Percentiles rank a stretch among this genome's conserved stretches.
phyloP scores from a whole-genome alignment of 2,797 vertebrate species.

The Catharus ustulatus region DNA sequence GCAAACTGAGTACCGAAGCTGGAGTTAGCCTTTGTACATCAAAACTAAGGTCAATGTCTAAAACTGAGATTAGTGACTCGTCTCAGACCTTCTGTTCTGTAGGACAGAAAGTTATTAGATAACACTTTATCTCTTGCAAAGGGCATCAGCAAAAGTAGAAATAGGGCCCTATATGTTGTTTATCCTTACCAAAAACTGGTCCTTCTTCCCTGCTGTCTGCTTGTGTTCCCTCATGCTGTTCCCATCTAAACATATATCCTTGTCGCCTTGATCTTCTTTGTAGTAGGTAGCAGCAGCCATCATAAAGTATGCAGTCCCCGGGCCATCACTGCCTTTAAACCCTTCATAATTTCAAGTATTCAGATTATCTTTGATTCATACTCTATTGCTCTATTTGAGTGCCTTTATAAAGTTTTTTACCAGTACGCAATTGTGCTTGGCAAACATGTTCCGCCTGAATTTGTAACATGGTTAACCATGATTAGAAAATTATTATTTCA shows the following conservation, averaged over 20 bases:
- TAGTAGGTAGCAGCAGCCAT: neutral
- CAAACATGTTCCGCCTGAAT: conserved; percentile 30
- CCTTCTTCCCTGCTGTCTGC: neutral
- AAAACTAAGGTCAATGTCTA: neutral
- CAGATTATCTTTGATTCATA: conserved; percentile 52
- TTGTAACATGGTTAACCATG: conserved; percentile 43
- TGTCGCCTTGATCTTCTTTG: neutral
- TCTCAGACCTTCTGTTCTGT: neutral
- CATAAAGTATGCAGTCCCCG: neutral
- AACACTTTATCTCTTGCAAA: neutral
- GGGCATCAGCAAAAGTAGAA: neutral
- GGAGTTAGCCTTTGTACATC: neutral
- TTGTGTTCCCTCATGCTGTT: neutral
- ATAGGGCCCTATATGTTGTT: neutral
- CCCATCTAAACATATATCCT: neutral
- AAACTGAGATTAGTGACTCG: neutral
- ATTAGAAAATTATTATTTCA: conserved; percentile 51
- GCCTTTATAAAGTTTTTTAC: neutral
- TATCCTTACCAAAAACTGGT: neutral
- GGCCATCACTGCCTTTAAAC: conserved; percentile 33
- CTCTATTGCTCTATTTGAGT: conserved; percentile 30
- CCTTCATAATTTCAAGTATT: conserved; percentile 52
- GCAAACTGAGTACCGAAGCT: neutral
- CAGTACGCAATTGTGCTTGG: neutral
- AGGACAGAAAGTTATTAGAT: neutral